These are phyloP conservation scores for Seira musarum DNA, from an alignment of 2,888 invertebrate species.

Conservation along the genomic window DNA sequence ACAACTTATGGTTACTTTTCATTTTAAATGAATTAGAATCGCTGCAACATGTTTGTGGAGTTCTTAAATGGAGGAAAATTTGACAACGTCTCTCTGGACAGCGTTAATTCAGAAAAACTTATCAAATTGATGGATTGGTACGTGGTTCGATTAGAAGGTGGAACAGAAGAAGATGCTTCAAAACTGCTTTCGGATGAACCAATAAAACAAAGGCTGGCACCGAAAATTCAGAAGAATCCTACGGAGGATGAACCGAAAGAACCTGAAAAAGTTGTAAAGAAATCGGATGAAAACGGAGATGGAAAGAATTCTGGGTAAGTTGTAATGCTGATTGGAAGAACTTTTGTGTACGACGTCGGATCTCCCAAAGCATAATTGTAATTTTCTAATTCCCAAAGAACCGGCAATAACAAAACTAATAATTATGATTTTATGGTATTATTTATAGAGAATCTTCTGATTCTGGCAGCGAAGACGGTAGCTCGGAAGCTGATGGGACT, in stretches of 20 bases:
- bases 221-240: no score
- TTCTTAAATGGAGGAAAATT: conserved; percentile 83
- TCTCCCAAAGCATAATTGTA: no score
- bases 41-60: conserved; percentile 91
- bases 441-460: conserved; percentile 44
- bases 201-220: conserved; percentile 40
- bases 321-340: no score
- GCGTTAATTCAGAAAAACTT: conserved; percentile 82
- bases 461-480: conserved; percentile 61
- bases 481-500: conserved; percentile 52
- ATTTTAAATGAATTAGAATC: conserved; percentile 78
- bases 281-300: conserved; percentile 70
- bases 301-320: conserved; percentile 55
- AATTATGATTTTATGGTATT: no score
- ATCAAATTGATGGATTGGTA: conserved; percentile 94
- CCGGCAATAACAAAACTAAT: no score
- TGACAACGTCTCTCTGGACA: conserved; percentile 86
- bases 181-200: conserved; percentile 67
- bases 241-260: conserved; percentile 37
- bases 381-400: no score
- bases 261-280: conserved; percentile 62
- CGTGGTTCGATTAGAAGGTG: conserved; percentile 96
- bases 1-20: no score
- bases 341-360: no score
- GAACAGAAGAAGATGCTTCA: conserved; percentile 76